phyloP scores from a whole-genome alignment of 64 coral and sea anemone genomes.

The Actinia tenebrosa region DNA sequence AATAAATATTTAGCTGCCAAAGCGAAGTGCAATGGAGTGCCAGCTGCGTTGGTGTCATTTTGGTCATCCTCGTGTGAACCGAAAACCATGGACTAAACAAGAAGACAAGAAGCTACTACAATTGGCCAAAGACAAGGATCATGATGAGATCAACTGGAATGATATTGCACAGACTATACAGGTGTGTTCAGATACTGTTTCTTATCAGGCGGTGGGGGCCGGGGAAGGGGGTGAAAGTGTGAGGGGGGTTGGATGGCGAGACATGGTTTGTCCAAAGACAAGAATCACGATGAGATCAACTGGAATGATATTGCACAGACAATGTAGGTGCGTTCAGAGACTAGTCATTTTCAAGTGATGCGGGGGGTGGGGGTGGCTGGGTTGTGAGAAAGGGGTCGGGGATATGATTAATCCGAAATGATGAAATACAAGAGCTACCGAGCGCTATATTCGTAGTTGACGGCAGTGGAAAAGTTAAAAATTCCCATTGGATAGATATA shows the following conservation, averaged over 20 bases:
- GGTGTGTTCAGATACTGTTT: slow-evolving; percentile 19
- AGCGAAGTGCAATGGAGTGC: slow-evolving; percentile 58
- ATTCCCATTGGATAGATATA: no score
- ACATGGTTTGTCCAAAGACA: slow-evolving; percentile 26
- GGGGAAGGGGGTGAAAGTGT: no score
- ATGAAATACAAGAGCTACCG: no score
- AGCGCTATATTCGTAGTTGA: no score
- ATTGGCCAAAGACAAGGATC: slow-evolving; percentile 33
- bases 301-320: slow-evolving; percentile 75
- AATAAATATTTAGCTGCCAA: slow-evolving; percentile 48
- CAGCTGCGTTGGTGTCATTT: slow-evolving; percentile 78
- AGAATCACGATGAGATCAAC: slow-evolving; percentile 11
- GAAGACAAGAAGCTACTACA: slow-evolving; percentile 78
- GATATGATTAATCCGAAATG: no score
- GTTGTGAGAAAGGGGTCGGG: no score
- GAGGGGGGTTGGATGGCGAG: no score
- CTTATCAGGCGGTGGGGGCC: no score
- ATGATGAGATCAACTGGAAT: slow-evolving; percentile 49
- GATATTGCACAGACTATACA: slow-evolving; percentile 67
- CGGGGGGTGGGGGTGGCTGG: no score
- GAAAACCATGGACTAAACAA: slow-evolving; percentile 68
- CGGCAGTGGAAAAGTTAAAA: no score
- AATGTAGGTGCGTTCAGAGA: slow-evolving; percentile 44
- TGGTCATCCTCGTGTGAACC: slow-evolving; percentile 68
- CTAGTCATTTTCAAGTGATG: no score